Evolutionary conservation across 2,888 invertebrate genomes (phyloP).

Genomic region (Aethes cnicana): DNA sequence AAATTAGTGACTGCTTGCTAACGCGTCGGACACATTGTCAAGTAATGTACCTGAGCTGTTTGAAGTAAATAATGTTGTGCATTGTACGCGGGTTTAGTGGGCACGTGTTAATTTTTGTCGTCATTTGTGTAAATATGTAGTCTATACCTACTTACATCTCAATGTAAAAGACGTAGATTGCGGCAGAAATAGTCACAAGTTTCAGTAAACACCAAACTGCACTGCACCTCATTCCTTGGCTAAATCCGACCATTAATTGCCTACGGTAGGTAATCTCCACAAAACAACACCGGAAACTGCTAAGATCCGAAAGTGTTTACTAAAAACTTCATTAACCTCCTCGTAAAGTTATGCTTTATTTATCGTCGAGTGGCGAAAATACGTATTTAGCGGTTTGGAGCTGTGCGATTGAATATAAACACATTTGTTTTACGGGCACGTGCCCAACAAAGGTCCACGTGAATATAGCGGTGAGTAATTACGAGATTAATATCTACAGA

Average conservation of each 20-base stretch:
- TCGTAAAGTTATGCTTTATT: conserved; percentile 14
- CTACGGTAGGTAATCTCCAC: background rate
- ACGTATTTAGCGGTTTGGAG: conserved; percentile 8
- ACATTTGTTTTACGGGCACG: conserved; percentile 27
- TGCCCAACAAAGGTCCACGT: conserved; percentile 22
- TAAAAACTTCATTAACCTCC: conserved; percentile 14
- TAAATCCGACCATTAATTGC: background rate
- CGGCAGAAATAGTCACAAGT: no score
- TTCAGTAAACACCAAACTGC: no score
- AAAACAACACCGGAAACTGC: conserved; percentile 20
- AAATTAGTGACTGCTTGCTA: conserved; percentile 1
- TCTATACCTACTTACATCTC: background rate
- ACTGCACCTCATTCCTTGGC: no score
- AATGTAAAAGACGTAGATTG: no score
- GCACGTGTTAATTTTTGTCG: background rate
- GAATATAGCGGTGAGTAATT: conserved; percentile 16
- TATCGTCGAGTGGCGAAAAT: conserved; percentile 23
- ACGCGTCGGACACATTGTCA: background rate
- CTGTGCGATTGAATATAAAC: conserved; percentile 22
- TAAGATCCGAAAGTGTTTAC: conserved; percentile 17
- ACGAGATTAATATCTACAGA: conserved; percentile 10
- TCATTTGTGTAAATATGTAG: background rate
- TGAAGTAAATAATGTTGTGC: background rate
- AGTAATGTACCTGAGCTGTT: background rate
- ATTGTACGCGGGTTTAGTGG: background rate